Conservation (phyloP, 2,113 vertebrate species). For the Bufo bufo region DNA sequence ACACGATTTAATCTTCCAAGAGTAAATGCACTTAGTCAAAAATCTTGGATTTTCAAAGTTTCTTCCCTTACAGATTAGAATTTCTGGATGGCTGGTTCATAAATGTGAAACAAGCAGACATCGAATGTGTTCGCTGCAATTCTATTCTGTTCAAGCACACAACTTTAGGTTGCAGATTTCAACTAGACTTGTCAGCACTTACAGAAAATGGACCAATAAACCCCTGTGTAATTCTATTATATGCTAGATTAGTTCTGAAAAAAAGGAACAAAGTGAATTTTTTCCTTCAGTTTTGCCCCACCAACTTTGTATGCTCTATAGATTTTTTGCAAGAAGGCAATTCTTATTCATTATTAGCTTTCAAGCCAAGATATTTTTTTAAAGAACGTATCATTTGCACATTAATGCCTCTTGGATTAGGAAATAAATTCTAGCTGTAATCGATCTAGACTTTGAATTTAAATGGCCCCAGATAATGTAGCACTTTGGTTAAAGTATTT, state of each 20-base stretch:
- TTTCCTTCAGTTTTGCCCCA: constrained; percentile 26
- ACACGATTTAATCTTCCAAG: not conserved
- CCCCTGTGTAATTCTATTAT: constrained; percentile 27
- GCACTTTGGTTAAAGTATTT: not conserved
- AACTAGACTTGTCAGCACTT: constrained; percentile 41
- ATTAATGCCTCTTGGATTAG: constrained; percentile 21
- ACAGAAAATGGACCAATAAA: constrained; percentile 35
- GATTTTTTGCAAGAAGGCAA: constrained; percentile 29
- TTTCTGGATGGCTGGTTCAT: not conserved
- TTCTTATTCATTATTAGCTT: constrained; percentile 31
- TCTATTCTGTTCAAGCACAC: not conserved
- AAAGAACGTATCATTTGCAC: constrained; percentile 40
- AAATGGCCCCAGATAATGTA: constrained; percentile 1
- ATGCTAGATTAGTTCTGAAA: constrained; percentile 41
- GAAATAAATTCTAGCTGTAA: constrained; percentile 16
- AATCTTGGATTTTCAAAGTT: not conserved
- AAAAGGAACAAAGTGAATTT: constrained; percentile 41
- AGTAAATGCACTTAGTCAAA: not conserved
- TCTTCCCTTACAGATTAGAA: not conserved
- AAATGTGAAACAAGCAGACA: not conserved
- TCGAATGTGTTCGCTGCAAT: not conserved
- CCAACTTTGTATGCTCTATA: constrained; percentile 29
- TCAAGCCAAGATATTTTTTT: constrained; percentile 15
- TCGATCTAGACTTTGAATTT: constrained; percentile 3
- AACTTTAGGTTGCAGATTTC: not conserved